Base-by-base conservation (phyloP, 2,888 invertebrate genomes). In the Mimumesa dahlbomi region DNA sequence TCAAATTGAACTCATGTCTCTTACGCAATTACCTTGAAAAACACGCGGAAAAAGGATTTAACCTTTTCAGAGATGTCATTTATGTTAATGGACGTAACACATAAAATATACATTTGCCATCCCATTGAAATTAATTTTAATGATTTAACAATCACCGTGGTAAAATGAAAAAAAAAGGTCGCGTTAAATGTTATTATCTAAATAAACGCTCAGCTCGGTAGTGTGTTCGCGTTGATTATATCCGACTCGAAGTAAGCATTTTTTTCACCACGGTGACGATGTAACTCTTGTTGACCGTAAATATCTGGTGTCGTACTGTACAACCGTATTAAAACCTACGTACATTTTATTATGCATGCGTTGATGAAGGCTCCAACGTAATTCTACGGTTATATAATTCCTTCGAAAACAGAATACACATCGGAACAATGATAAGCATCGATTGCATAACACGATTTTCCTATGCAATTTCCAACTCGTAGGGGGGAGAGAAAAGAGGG, bases 1-100 rank as follows among this genome's bases (percentile, higher is more conserved):
- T 82, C 80, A 43, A 67, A 69, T 59, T 58, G 63, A 75, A 73
- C 70, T 71, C 75, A 66, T 56, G 48, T 52, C 68, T 54, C 69
- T 82, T 80, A 71, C 67, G 74, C 77, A 78, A 70, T 72, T 61
- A 65, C 69, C 73, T 72, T 70, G 66, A 57, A 61, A 52, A 57
- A 58, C 46, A 52, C 43, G 43, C 46, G 36, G 59, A 73, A 69
- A 72, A 71, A 54, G 54, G 43, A 59, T 54, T 69, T 46, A 54
- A 71, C 43, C 53, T 54, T 58, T 53, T 38, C 19, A 9, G 14
- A 29, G 9, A n/a, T 18, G 31, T 3, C 5, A 2, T 13, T 21
- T 13, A 16, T 18, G 25, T 29, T 14, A 14, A 22, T 45, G 38
- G 36, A 19, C 42, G 42, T 19, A 16, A 42, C 4, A 42, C 16